A percentile compares a stretch with the other conserved stretches of the same genome.
Conservation (phyloP, 23 tunicate species). For the Phallusia fumigata region DNA sequence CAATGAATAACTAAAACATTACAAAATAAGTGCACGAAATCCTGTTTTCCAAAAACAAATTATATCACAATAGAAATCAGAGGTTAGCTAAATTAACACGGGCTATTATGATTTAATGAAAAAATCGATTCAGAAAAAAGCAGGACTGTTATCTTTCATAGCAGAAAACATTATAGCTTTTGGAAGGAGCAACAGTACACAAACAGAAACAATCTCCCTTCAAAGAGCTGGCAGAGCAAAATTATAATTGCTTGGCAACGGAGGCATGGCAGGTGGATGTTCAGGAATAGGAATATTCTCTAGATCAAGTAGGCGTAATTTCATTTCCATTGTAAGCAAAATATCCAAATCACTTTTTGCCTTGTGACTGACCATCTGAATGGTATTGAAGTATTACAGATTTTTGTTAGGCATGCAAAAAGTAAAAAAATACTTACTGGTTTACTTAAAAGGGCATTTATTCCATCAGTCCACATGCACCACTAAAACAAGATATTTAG, state of each 20-base stretch:
- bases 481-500: constrained; percentile 8
- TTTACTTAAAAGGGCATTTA: constrained; percentile 63
- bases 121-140: too few species aligned
- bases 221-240: constrained; percentile 40
- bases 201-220: too few species aligned
- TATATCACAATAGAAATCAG: too few species aligned
- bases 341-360: constrained; percentile 58
- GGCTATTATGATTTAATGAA: too few species aligned
- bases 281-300: constrained; percentile 90
- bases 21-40: too few species aligned
- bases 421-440: constrained; percentile 17
- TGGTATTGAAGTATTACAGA: too few species aligned
- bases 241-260: constrained; percentile 71
- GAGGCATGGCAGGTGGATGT: constrained; percentile 74
- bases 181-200: not conserved
- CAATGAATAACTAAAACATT: too few species aligned
- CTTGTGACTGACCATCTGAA: constrained; percentile 51
- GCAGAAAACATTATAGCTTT: too few species aligned
- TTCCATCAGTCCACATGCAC: constrained; percentile 81
- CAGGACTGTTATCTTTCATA: too few species aligned
- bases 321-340: constrained; percentile 86
- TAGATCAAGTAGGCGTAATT: constrained; percentile 72
- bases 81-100: too few species aligned
- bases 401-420: not conserved
- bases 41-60: too few species aligned